Evolutionary conservation across 2,797 vertebrate genomes (phyloP).

Genomic region (Potorous gilbertii): DNA sequence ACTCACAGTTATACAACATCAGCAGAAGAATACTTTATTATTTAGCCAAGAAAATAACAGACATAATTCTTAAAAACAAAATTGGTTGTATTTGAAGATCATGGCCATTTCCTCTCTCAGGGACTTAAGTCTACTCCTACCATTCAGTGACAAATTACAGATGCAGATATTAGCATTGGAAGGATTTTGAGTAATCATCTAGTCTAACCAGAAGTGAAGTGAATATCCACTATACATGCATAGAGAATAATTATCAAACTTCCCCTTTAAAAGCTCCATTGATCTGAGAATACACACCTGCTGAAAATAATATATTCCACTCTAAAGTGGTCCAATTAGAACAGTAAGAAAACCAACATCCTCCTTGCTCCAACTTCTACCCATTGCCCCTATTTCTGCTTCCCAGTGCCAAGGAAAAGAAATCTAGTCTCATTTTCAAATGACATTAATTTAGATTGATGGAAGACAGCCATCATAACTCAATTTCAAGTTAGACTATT

Average conservation of each 20-base stretch:
- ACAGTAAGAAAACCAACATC: background rate
- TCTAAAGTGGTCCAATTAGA: background rate
- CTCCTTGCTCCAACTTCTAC: background rate
- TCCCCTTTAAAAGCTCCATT: background rate
- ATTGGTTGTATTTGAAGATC: background rate
- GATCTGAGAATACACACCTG: background rate
- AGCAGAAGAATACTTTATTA: background rate
- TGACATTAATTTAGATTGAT: background rate
- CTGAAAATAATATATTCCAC: background rate
- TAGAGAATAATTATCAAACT: background rate
- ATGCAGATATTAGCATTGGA: background rate
- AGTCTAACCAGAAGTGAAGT: background rate
- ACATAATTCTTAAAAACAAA: background rate
- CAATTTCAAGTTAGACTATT: background rate
- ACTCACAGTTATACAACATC: background rate
- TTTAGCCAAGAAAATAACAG: background rate
- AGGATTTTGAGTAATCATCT: background rate
- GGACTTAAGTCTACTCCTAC: background rate
- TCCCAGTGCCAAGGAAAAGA: background rate
- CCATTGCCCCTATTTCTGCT: background rate
- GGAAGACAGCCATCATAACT: background rate
- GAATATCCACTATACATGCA: background rate
- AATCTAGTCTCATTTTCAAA: background rate
- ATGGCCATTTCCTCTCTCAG: background rate
- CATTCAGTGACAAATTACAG: background rate